A percentile compares a stretch with the other conserved stretches of the same genome.
Evolutionary conservation across 2,888 invertebrate species (phyloP).

Genomic region (Agrochola lychnidis): DNA sequence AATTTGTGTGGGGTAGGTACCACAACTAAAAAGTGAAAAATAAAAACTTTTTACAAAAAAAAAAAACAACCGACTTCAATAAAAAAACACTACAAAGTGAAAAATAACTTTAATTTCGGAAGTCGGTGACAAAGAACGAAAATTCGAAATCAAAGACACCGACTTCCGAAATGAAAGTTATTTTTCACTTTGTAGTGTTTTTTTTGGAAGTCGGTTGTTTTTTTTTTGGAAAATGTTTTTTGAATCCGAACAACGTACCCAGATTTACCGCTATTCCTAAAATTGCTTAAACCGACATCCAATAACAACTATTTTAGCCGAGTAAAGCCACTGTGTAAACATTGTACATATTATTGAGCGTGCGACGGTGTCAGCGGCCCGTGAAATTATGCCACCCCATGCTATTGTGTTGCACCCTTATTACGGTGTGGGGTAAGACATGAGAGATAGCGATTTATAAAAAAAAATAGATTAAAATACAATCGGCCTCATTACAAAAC

Average conservation of each 20-base stretch:
- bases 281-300: constrained; percentile 28
- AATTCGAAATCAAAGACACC: too few species aligned
- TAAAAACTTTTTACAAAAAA: too few species aligned
- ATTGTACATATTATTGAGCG: constrained; percentile 84
- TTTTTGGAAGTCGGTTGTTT: too few species aligned
- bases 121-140: too few species aligned
- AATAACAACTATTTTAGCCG: constrained; percentile 52
- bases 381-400: constrained; percentile 87
- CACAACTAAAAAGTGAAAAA: too few species aligned
- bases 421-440: constrained; percentile 55
- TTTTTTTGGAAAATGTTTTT: not conserved
- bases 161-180: too few species aligned
- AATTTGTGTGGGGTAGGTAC: too few species aligned
- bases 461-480: not conserved
- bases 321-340: constrained; percentile 81
- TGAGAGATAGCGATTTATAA: constrained; percentile 58
- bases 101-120: too few species aligned
- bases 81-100: too few species aligned
- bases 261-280: constrained; percentile 19
- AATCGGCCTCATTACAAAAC: not conserved
- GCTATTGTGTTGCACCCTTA: constrained; percentile 82
- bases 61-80: too few species aligned
- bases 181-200: too few species aligned
- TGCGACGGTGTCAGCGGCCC: constrained; percentile 78
- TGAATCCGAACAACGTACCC: not conserved